phyloP scores from a whole-genome alignment of 2,113 vertebrate genomes.

The Tricholaema leucomelas region DNA sequence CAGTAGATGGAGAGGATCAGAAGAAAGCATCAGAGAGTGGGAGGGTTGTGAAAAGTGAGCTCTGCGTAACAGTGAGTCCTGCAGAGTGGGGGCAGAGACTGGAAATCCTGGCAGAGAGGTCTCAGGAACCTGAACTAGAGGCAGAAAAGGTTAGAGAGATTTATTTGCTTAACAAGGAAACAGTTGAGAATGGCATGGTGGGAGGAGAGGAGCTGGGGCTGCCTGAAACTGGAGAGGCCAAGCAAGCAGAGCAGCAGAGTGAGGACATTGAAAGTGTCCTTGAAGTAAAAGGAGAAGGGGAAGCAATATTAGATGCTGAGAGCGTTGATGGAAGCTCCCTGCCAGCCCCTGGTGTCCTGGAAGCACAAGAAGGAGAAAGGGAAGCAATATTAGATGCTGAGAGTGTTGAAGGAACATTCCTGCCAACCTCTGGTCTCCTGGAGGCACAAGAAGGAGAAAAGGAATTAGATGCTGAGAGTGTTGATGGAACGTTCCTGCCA shows the following conservation, averaged over 20 bases:
- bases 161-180: background rate
- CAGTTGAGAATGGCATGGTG: background rate
- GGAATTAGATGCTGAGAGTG: no score
- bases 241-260: background rate
- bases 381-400: no score
- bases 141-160: background rate
- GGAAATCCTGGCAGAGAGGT: background rate
- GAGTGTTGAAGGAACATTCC: no score
- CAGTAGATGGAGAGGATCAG: background rate
- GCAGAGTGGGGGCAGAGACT: background rate
- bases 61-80: background rate
- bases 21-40: background rate
- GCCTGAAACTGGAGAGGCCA: background rate
- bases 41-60: conserved; percentile 10
- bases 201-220: background rate
- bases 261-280: fast-evolving
- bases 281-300: background rate
- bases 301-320: no score
- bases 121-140: background rate
- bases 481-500: no score
- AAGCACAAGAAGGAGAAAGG: no score
- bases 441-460: no score
- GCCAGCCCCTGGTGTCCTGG: no score
- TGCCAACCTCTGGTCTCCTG: no score
- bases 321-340: no score